Conservation (phyloP, 1,140 invertebrate species). For the Penaeus chinensis region DNA sequence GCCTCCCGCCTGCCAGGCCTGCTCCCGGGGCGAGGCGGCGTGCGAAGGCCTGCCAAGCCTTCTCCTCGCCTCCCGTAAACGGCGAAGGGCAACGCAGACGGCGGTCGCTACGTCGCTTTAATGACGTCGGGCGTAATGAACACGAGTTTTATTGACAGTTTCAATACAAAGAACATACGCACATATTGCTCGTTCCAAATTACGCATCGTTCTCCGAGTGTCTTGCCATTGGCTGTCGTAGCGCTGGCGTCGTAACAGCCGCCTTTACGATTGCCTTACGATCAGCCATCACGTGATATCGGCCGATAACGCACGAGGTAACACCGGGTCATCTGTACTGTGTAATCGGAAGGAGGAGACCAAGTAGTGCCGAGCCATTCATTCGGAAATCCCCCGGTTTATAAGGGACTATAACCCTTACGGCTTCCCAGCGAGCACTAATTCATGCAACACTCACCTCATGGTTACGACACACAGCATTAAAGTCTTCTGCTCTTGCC, state of each 20-base stretch:
- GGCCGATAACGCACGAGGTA: constrained; percentile 38
- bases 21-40: too few relatives aligned
- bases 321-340: constrained; percentile 32
- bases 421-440: too few relatives aligned
- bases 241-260: constrained; percentile 31
- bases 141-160: constrained; percentile 26
- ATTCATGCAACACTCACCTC: too few relatives aligned
- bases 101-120: constrained; percentile 17
- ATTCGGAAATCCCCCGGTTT: too few relatives aligned
- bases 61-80: too few relatives aligned
- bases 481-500: too few relatives aligned
- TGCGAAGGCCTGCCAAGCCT: too few relatives aligned
- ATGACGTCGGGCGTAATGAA: constrained; percentile 31
- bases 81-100: too few relatives aligned
- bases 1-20: too few relatives aligned
- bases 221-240: constrained; percentile 26
- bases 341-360: not conserved
- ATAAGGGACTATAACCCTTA: too few relatives aligned
- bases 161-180: constrained; percentile 35
- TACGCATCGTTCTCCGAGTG: constrained; percentile 16
- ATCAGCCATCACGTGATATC: constrained; percentile 39
- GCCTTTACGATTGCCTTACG: constrained; percentile 40
- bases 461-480: too few relatives aligned
- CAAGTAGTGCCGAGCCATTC: not conserved
- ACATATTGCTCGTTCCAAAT: constrained; percentile 29